Percentiles rank a stretch among this genome's conserved stretches.
phyloP scores from a whole-genome alignment of 2,888 invertebrate species.

The Hirtodrosophila alboralis region DNA sequence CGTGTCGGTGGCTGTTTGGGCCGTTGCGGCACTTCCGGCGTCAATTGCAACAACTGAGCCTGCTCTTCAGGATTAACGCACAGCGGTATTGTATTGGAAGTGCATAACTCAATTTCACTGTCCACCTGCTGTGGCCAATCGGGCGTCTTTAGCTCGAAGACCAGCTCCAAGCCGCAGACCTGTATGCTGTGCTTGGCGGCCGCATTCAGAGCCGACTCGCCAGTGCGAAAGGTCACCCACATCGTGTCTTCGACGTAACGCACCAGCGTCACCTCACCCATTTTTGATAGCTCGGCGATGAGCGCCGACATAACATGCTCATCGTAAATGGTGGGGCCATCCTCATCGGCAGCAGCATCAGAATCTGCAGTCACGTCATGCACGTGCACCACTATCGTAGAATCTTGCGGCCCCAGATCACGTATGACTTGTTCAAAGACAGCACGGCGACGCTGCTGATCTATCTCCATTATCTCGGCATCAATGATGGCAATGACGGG shows the following conservation, averaged over 20 bases:
- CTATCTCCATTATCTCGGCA: slow-evolving; percentile 92
- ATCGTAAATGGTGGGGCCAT: slow-evolving; percentile 88
- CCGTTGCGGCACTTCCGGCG: slow-evolving; percentile 85
- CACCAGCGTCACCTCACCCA: slow-evolving; percentile 95
- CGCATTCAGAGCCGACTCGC: slow-evolving; percentile 93
- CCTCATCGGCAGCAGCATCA: slow-evolving; percentile 84
- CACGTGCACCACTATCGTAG: slow-evolving; percentile 92
- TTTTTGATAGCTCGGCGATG: slow-evolving; percentile 91
- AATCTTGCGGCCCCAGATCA: slow-evolving; percentile 97
- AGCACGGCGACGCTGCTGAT: slow-evolving; percentile 89
- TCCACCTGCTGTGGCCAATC: slow-evolving; percentile 93
- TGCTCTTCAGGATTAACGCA: slow-evolving; percentile 84
- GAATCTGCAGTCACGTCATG: slow-evolving; percentile 86
- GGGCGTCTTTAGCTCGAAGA: slow-evolving; percentile 91
- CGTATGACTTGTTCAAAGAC: slow-evolving; percentile 92
- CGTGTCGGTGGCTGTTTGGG: slow-evolving; percentile 85
- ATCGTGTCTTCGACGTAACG: slow-evolving; percentile 95
- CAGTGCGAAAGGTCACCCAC: slow-evolving; percentile 96
- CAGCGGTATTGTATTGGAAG: slow-evolving; percentile 93
- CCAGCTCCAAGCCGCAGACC: slow-evolving; percentile 88
- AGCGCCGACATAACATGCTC: slow-evolving; percentile 92
- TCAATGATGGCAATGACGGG: slow-evolving; percentile 97
- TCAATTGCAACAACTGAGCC: slow-evolving; percentile 82
- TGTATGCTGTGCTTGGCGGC: slow-evolving; percentile 86
- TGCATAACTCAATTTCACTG: slow-evolving; percentile 92